Percentiles rank a stretch among this genome's conserved stretches.
phyloP scores from a whole-genome alignment of 1,140 invertebrate genomes.

The Drosophila ogumai region DNA sequence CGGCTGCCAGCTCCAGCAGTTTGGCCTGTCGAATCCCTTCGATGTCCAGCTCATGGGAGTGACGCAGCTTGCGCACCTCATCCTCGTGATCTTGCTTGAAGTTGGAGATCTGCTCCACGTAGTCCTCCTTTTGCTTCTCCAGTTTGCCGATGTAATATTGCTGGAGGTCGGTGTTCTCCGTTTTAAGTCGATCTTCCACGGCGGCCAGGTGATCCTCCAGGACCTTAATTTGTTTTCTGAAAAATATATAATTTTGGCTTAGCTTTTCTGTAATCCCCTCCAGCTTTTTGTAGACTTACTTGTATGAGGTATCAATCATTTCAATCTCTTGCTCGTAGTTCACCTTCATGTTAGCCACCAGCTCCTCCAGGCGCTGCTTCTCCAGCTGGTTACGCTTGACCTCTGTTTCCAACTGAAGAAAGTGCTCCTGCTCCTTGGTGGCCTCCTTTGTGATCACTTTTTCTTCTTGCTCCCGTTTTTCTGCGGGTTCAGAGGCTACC shows the following conservation, averaged over 20 bases:
- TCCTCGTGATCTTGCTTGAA: conserved; percentile 81
- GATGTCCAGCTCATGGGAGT: conserved; percentile 81
- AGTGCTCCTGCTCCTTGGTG: conserved; percentile 37
- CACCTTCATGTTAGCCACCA: conserved; percentile 78
- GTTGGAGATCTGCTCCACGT: conserved; percentile 80
- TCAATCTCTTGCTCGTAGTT: conserved; percentile 86
- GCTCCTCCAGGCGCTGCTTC: conserved; percentile 82
- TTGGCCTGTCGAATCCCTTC: conserved; percentile 85
- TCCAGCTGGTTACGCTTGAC: conserved; percentile 84
- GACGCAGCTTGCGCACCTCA: conserved; percentile 82
- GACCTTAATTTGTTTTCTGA: conserved; percentile 85
- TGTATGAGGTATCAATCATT: conserved; percentile 86
- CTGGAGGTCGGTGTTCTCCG: conserved; percentile 76
- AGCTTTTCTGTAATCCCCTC: too few species aligned
- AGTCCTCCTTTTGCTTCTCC: conserved; percentile 77
- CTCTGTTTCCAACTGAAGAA: conserved; percentile 80
- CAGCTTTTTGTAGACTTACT: conserved; percentile 75
- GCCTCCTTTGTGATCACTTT: conserved; percentile 20
- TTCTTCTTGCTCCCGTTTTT: conserved; percentile 10
- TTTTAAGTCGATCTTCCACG: conserved; percentile 84
- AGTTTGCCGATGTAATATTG: conserved; percentile 81
- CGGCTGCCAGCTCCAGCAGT: conserved; percentile 77
- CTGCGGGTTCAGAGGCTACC: background rate
- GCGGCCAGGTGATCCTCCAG: conserved; percentile 84
- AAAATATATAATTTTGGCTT: too few species aligned